Base-by-base conservation (phyloP, 2,888 invertebrate genomes). In the Nemotelus nigrinus region DNA sequence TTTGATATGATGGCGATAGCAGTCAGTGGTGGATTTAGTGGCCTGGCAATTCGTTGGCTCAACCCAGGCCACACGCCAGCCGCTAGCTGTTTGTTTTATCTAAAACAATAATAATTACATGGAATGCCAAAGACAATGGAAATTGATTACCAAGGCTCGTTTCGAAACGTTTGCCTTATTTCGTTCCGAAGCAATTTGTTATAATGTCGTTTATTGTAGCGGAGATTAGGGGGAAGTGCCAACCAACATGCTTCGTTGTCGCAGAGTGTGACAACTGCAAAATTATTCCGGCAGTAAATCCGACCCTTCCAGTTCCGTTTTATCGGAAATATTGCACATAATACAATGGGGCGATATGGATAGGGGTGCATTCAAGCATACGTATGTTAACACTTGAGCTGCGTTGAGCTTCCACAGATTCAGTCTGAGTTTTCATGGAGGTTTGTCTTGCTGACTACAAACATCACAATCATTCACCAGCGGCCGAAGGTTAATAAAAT, bases 91-190 rank as follows among this genome's bases (percentile, higher is more conserved):
- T 53, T 47, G 6, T 53, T 43, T 55, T 60, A 63, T 74, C 63
- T 60, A 63, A 74, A 60, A 45, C 44, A 48, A 60, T 74, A 60
- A 74, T 74, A 74, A 74, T 74, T 74, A 60, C 74, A 74, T 7
- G 48, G 74, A 60, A 74, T 74, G 60, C 63, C 74, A 74, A 63
- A 74, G 74, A 74, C 74, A 74, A 74, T 60, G 57, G 48, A 41
- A 70, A 74, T 74, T 74, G 74, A 74, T 74, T 60, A 48, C 41
- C 50, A 39, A 74, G 63, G 50, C 41, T 60, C 63, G 48, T 25
- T 25, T 48, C 3, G 48, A 7, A 25, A 25, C 67, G 10, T 47
- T 67, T 47, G 10, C 39, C 25, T 10, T 45, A n/a, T 25, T 10
- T 25, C 2, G 58, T 45, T 57, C n/a, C 57, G 44, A 45, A n/a